Base-by-base conservation (phyloP, 2,113 vertebrate genomes). In the Stigmatopora nigra region DNA sequence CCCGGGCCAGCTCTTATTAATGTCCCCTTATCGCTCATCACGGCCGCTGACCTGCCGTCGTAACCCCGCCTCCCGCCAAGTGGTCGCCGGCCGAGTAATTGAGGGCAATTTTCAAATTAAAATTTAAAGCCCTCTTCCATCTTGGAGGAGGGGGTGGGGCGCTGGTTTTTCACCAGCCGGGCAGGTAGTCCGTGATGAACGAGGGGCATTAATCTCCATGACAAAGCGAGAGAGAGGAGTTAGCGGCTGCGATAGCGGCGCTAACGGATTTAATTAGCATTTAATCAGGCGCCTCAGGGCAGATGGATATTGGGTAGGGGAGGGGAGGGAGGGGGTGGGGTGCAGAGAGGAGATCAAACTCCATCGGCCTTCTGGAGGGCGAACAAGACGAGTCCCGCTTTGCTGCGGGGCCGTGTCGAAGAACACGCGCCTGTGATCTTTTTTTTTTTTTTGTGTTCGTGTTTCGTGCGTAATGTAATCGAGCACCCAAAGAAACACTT, bases 81-180 rank as follows among this genome's bases (percentile, higher is more conserved):
- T 88, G 88, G 86, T 88, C 85, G 81, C 84, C 80, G 31, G 80
- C 81, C 72, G 87, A 82, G 83, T 89, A 89, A 89, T 89, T 88
- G 88, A 89, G 88, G 88, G 86, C 88, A 89, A 89, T 89, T 88
- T 88, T 89, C 85, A 87, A 89, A 89, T 89, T 88, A 88, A 89
- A 89, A 86, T 86, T 88, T 87, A 86, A 89, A 87, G 80, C 84
- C 82, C 84, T 87, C 85, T 84, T 89, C 88, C 81, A 83, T 89
- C 86, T 88, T 82, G 75, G 74, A 77, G 73, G 71, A 70, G 70
- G 68, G 76, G 76, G 52, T 8, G 64, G 76, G 78, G 74, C 74
- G 83, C 84, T 85, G 84, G 85, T 84, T 9, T 31, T 45, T 85
- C 0, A 81, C 70, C 78, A 76, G 86, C 67, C 7, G 72, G 76